A percentile compares a stretch with the other conserved stretches of the same genome.
These are phyloP conservation scores for Pelodiscus sinensis DNA, from an alignment of 2,113 vertebrate genomes.

Conservation along the genomic window DNA sequence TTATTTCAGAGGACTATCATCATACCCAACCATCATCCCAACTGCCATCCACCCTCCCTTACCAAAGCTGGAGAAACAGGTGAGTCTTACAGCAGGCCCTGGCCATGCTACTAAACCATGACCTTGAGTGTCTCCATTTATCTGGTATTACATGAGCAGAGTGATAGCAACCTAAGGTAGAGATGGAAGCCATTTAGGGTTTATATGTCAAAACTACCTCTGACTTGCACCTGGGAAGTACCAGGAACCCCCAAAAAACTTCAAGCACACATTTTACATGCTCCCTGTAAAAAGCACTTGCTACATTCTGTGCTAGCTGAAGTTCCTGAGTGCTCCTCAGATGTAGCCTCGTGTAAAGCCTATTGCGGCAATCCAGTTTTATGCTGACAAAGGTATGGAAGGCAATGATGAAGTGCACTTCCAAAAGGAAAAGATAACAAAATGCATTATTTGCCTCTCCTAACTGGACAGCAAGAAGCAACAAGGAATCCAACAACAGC, in stretches of 20 bases:
- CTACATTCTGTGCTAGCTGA: background rate
- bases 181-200: background rate
- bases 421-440: background rate
- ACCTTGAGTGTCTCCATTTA: background rate
- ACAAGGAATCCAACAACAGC: background rate
- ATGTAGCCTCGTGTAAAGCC: background rate
- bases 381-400: background rate
- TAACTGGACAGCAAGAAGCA: background rate
- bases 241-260: background rate
- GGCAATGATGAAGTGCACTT: background rate
- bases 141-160: background rate
- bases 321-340: background rate
- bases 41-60: background rate
- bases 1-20: background rate
- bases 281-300: constrained; percentile 13
- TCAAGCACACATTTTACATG: background rate
- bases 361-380: background rate
- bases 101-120: background rate
- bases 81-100: background rate
- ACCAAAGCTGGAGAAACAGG: background rate
- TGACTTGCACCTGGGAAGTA: background rate
- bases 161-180: background rate
- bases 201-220: constrained; percentile 7
- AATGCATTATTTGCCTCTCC: background rate
- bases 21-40: background rate